Evolutionary conservation across 2,113 vertebrate genomes (phyloP).

Genomic region (Thalassarche chlororhynchos): DNA sequence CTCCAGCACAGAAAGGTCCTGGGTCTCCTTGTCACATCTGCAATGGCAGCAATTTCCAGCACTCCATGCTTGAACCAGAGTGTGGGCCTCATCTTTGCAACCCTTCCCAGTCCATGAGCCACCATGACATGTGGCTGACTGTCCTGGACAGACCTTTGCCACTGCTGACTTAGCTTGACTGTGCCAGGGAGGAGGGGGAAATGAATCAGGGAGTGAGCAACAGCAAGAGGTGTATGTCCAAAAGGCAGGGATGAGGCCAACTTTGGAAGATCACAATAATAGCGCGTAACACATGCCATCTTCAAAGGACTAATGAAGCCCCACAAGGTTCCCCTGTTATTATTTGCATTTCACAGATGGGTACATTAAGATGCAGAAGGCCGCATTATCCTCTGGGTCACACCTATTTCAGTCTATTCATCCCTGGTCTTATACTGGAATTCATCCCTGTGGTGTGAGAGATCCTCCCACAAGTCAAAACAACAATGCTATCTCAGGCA

Average conservation of each 20-base stretch:
- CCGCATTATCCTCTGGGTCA: slow-evolving; percentile 51
- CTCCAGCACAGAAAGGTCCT: not conserved
- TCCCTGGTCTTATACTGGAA: not conserved
- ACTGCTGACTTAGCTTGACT: slow-evolving; percentile 29
- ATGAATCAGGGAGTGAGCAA: slow-evolving; percentile 62
- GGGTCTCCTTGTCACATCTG: not conserved
- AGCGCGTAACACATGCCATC: slow-evolving; percentile 25
- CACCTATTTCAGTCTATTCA: slow-evolving; percentile 47
- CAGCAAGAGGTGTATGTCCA: not conserved
- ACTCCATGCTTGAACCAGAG: not conserved
- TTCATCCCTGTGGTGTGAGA: not conserved
- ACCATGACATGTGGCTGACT: slow-evolving; percentile 8
- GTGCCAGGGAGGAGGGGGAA: slow-evolving; percentile 55
- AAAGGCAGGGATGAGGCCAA: slow-evolving; percentile 43
- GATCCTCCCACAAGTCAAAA: slow-evolving; percentile 18
- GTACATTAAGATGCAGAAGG: slow-evolving; percentile 30
- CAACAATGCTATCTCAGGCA: not conserved
- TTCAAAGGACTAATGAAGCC: slow-evolving; percentile 66
- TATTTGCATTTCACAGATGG: slow-evolving; percentile 49
- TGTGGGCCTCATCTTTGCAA: not conserved
- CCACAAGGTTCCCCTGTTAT: slow-evolving; percentile 41
- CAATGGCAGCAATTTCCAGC: not conserved
- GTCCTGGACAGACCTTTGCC: not conserved
- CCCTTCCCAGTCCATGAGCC: not conserved
- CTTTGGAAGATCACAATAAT: slow-evolving; percentile 39